Evolutionary conservation across 2,888 invertebrate genomes (phyloP).

Genomic region (Drosophila pegasa): DNA sequence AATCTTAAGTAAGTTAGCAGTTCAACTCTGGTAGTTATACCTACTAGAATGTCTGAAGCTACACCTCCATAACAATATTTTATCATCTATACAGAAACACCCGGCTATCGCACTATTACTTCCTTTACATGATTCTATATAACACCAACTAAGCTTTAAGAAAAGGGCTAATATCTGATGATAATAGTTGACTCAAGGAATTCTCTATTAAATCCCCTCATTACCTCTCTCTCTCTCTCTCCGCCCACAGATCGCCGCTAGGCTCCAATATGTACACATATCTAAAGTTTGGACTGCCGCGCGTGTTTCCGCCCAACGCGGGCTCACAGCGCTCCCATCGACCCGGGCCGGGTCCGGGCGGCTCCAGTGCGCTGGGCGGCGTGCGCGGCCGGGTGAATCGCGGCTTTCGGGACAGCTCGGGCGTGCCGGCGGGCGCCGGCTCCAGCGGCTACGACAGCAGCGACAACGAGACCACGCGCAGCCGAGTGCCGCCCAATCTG

Average conservation of each 20-base stretch:
- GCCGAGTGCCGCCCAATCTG: slow-evolving; percentile 85
- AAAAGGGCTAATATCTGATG: too few species aligned
- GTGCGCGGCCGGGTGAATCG: slow-evolving; percentile 86
- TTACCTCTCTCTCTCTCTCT: background rate
- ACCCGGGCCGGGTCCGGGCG: slow-evolving; percentile 81
- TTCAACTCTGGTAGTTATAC: too few species aligned
- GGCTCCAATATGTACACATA: slow-evolving; percentile 97
- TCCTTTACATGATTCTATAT: too few species aligned
- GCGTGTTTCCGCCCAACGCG: slow-evolving; percentile 94
- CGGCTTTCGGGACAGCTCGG: slow-evolving; percentile 87
- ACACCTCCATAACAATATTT: too few species aligned
- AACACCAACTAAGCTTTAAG: too few species aligned
- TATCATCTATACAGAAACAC: too few species aligned
- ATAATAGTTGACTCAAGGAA: too few species aligned
- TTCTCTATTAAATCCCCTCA: background rate
- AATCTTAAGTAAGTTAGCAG: too few species aligned
- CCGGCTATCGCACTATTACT: too few species aligned
- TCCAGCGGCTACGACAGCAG: slow-evolving; percentile 97
- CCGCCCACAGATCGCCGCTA: slow-evolving; percentile 89
- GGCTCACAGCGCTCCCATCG: slow-evolving; percentile 89
- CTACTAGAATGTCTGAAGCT: too few species aligned
- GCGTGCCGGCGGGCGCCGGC: slow-evolving; percentile 85
- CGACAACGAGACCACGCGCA: slow-evolving; percentile 90
- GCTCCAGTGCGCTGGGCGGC: slow-evolving; percentile 71
- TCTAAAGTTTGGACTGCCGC: slow-evolving; percentile 95